Conservation (phyloP, 2,113 vertebrate genomes). For the Euleptes europaea region DNA sequence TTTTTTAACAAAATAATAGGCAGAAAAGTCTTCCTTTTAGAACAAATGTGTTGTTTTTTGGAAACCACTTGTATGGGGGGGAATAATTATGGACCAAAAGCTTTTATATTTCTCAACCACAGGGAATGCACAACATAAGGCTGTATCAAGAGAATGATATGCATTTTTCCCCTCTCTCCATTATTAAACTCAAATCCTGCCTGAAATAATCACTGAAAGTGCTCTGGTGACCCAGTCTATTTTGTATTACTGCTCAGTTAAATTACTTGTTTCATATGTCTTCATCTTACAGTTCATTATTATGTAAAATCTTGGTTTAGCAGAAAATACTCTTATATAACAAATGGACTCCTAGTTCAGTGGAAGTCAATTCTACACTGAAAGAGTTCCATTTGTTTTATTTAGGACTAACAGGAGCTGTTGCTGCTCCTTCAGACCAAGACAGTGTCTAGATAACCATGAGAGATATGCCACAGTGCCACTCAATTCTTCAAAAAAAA, state of each 20-base stretch:
- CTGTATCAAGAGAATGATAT: not conserved
- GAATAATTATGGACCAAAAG: not conserved
- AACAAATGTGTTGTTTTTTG: not conserved
- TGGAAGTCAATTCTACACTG: slow-evolving; percentile 1
- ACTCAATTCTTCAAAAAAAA: not conserved
- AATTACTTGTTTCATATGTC: slow-evolving; percentile 20
- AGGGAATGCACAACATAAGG: not conserved
- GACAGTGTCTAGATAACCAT: not conserved
- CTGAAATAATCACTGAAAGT: not conserved
- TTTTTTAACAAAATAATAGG: not conserved
- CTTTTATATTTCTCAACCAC: not conserved
- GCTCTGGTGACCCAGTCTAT: not conserved
- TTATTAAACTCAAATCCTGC: not conserved
- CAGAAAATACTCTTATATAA: slow-evolving; percentile 5
- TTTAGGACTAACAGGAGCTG: not conserved
- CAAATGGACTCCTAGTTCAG: not conserved
- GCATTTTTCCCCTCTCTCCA: not conserved
- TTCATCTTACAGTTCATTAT: slow-evolving; percentile 13
- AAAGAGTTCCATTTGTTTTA: not conserved
- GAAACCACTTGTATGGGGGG: not conserved
- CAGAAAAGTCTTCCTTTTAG: not conserved
- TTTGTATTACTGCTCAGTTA: slow-evolving; percentile 8
- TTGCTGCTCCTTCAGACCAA: not conserved
- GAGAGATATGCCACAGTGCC: not conserved
- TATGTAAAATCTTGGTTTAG: not conserved